phyloP scores from a whole-genome alignment of 2,888 invertebrate genomes.

The Fragum fragum region DNA sequence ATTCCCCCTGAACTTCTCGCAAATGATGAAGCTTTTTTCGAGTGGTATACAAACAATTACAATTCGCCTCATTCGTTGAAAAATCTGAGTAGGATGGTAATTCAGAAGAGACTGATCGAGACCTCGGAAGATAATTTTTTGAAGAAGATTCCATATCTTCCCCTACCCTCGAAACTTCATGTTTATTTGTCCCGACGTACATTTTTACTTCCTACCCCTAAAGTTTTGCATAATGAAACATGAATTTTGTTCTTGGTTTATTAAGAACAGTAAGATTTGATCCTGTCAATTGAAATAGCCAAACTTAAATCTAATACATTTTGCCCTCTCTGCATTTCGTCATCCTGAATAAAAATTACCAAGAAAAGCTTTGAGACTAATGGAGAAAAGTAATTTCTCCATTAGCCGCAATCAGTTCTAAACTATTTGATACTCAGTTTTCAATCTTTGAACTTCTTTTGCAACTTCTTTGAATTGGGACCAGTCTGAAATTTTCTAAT shows the following conservation, averaged over 20 bases:
- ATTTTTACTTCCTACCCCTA: slow-evolving; percentile 80
- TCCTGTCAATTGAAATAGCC: background rate
- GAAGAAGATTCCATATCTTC: slow-evolving; percentile 80
- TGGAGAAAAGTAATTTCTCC: too few relatives aligned
- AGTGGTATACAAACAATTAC: slow-evolving; percentile 83
- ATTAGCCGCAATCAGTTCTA: too few relatives aligned
- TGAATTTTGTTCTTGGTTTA: slow-evolving; percentile 2
- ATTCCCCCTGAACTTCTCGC: slow-evolving; percentile 82
- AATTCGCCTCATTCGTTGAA: slow-evolving; percentile 84
- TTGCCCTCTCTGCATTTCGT: too few relatives aligned
- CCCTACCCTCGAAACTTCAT: slow-evolving; percentile 84
- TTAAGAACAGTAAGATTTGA: background rate
- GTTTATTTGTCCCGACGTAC: slow-evolving; percentile 82
- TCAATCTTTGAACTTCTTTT: too few relatives aligned
- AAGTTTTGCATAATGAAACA: slow-evolving; percentile 58
- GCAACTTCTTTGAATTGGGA: too few relatives aligned
- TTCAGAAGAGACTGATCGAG: slow-evolving; percentile 83
- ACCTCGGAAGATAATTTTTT: slow-evolving; percentile 75
- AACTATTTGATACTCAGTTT: too few relatives aligned
- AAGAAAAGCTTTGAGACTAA: too few relatives aligned
- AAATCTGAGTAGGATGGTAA: slow-evolving; percentile 86
- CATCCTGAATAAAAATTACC: too few relatives aligned
- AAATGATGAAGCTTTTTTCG: slow-evolving; percentile 79
- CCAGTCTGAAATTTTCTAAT: too few relatives aligned
- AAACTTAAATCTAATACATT: background rate